Percentiles rank a stretch among this genome's conserved stretches.
phyloP scores from a whole-genome alignment of 2,797 vertebrate species.

The Brotogeris chrysoptera region DNA sequence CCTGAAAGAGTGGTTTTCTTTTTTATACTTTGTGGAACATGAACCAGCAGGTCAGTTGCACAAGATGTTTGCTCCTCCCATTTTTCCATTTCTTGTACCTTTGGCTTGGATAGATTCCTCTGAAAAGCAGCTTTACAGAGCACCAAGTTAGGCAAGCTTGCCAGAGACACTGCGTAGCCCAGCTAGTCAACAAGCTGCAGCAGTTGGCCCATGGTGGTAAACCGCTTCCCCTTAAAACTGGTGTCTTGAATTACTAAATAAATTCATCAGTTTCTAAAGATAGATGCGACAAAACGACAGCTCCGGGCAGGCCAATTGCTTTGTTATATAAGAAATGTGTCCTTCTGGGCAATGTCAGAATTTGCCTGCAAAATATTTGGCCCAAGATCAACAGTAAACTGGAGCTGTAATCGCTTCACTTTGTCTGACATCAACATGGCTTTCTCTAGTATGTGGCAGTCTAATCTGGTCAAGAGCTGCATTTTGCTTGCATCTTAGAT shows the following conservation, averaged over 20 bases:
- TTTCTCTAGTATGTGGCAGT: neutral
- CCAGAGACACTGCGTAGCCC: neutral
- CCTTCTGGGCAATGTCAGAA: conserved; percentile 49
- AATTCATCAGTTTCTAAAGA: conserved; percentile 51
- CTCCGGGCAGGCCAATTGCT: conserved; percentile 1
- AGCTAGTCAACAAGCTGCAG: neutral
- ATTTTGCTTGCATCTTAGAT: neutral
- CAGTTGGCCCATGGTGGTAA: neutral
- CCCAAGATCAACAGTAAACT: conserved; percentile 4
- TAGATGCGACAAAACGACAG: neutral
- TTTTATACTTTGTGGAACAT: neutral
- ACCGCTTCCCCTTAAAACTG: neutral
- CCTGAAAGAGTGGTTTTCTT: neutral
- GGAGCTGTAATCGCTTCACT: conserved; percentile 16
- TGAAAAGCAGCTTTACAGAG: neutral
- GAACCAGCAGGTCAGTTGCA: neutral
- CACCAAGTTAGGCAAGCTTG: accelerated
- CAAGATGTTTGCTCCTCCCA: neutral
- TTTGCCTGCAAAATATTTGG: conserved; percentile 67
- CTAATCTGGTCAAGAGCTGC: neutral
- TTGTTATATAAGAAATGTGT: conserved; percentile 33
- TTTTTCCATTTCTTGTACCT: neutral
- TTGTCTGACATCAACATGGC: conserved; percentile 25
- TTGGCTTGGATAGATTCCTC: neutral
- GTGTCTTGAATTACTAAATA: neutral